phyloP scores from a whole-genome alignment of 2,888 invertebrate genomes.

The Embidobia sp. region DNA sequence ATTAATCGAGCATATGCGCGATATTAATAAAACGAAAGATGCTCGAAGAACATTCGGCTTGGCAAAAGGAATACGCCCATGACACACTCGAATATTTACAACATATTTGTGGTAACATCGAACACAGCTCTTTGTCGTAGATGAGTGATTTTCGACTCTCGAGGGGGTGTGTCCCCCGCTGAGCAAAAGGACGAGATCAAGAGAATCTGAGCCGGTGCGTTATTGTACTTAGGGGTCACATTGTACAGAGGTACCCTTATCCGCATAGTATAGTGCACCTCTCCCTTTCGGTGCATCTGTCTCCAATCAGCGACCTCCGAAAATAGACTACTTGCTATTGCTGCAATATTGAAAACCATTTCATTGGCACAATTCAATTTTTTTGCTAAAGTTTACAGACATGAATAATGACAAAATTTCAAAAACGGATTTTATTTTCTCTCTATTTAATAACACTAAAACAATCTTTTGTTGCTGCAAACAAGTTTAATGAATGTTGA shows the following conservation, averaged over 20 bases:
- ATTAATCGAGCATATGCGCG: constrained; percentile 8
- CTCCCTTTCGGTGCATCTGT: constrained; percentile 80
- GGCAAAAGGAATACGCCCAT: constrained; percentile 8
- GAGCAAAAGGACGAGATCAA: constrained; percentile 65
- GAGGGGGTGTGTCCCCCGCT: constrained; percentile 66
- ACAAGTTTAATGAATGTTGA: too few species aligned
- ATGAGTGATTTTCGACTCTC: constrained; percentile 75
- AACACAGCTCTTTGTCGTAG: constrained; percentile 78
- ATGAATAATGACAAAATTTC: too few species aligned
- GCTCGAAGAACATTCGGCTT: too few species aligned
- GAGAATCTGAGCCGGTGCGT: constrained; percentile 74
- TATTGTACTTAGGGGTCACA: constrained; percentile 76
- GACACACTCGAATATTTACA: constrained; percentile 71
- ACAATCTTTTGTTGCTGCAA: too few species aligned
- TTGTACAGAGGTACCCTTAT: constrained; percentile 78
- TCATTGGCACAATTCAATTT: background rate
- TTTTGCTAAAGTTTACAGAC: too few species aligned
- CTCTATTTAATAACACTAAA: too few species aligned
- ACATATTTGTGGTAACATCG: constrained; percentile 78
- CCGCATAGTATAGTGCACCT: constrained; percentile 74
- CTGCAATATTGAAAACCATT: constrained; percentile 43
- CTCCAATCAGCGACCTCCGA: constrained; percentile 80
- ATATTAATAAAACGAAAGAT: background rate
- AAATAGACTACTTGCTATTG: constrained; percentile 70
- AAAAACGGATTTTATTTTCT: too few species aligned